Conservation (phyloP, 2,113 vertebrate genomes). For the Centropus unirufus region DNA sequence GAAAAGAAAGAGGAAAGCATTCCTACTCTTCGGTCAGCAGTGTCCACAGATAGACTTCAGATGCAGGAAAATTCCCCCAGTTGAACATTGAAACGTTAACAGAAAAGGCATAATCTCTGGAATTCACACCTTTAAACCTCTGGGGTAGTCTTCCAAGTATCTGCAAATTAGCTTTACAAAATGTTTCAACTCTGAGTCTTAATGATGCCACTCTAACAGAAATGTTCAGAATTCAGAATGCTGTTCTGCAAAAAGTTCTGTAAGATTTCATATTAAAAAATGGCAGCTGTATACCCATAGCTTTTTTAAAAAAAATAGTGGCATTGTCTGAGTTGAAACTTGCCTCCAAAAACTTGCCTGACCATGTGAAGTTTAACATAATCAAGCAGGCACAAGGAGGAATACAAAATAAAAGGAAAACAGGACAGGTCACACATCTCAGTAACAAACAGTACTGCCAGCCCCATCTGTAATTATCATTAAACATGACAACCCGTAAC, state of each 20-base stretch:
- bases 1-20: not conserved
- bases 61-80: not conserved
- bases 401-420: not conserved
- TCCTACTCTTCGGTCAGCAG: not conserved
- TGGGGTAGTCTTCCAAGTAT: not conserved
- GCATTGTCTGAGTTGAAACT: not conserved
- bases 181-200: not conserved
- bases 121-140: not conserved
- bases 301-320: not conserved
- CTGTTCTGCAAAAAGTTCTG: not conserved
- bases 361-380: not conserved
- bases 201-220: not conserved
- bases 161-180: not conserved
- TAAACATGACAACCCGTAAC: not conserved
- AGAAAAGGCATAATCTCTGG: not conserved
- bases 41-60: not conserved
- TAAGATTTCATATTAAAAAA: not conserved
- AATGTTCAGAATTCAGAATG: not conserved
- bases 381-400: accelerated
- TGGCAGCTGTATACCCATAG: accelerated
- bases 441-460: not conserved
- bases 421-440: not conserved
- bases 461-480: not conserved
- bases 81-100: not conserved
- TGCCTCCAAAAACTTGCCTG: not conserved